phyloP scores from a whole-genome alignment of 2,888 invertebrate species.

The Cacoxenus indagator region DNA sequence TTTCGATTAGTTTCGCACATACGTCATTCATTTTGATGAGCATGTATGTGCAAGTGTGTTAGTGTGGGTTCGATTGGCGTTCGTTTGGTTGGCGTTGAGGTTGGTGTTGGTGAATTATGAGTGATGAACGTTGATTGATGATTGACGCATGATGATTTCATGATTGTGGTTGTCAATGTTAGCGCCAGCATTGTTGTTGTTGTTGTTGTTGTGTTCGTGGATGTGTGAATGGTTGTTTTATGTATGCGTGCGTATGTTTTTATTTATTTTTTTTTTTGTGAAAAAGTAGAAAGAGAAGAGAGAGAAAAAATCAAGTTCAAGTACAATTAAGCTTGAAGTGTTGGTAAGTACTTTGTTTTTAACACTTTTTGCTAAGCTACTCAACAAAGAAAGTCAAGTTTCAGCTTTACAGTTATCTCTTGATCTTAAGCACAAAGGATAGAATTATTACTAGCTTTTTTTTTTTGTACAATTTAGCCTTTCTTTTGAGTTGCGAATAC shows the following conservation, averaged over 20 bases:
- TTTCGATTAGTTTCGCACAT: background rate
- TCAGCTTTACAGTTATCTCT: background rate
- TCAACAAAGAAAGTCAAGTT: background rate
- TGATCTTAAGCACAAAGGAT: background rate
- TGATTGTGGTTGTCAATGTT: slow-evolving; percentile 19
- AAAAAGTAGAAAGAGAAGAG: slow-evolving; percentile 56
- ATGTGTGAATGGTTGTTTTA: slow-evolving; percentile 34
- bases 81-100: background rate
- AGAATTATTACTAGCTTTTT: background rate
- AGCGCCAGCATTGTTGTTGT: slow-evolving; percentile 21
- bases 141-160: slow-evolving; percentile 7
- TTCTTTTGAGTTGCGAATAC: too few relatives aligned
- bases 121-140: background rate
- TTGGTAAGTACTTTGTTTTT: too few relatives aligned
- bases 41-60: slow-evolving; percentile 19
- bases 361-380: too few relatives aligned
- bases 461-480: background rate
- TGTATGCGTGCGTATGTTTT: slow-evolving; percentile 36
- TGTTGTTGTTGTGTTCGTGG: slow-evolving; percentile 29
- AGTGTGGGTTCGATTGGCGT: slow-evolving; percentile 3
- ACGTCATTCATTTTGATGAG: background rate
- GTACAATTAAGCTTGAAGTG: slow-evolving; percentile 41
- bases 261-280: slow-evolving; percentile 18
- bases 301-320: slow-evolving; percentile 62
- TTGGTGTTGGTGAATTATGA: background rate